Evolutionary conservation across 2,113 vertebrate species (phyloP), one percentile per base, ranked within the genome.

Genomic region (Microtus ochrogaster): DNA sequence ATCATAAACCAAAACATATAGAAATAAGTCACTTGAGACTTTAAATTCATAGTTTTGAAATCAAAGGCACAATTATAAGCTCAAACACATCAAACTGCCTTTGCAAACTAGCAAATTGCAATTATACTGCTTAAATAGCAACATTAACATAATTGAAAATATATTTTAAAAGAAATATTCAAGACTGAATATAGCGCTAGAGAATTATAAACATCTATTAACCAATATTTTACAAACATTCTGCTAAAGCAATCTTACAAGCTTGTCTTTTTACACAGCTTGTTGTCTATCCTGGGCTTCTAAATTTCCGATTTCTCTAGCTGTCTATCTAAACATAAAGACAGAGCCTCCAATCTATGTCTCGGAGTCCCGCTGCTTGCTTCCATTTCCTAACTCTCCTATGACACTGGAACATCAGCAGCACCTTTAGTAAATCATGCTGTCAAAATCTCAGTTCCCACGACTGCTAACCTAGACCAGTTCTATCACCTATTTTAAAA

Each of bases 141-240:
- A 66, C 3, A 74, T 28, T 92, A 92, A 90, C 19, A 77, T 14
- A 91, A 55, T 16, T 28, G n/a, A 83, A 88, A 61, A 21, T 26
- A 79, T 22, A 55, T 26, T 68, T 89, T 39, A 92, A 91, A 95
- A 95, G 28, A 68, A 95, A 96, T 55, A 96, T 66, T 86, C 19
- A 89, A 91, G 44, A 95, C 0, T 84, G 44, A 95, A 96, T 79
- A 33, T 22, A 91, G 7, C 77, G 3, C 39, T n/a, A 63, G 89
- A 90, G 14, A 81, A 28, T 12, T 92, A 28, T 26, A 76, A 74
- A 5, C 22, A 91, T 39, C 58, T 83, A 6, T n/a, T 89, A 93
- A 41, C 92, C 44, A 96, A 65, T 58, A 92, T 65, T 89, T 65
- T 66, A 89, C 9, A 94, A 2, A 79, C 36, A 86, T 82, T 49